phyloP scores from a whole-genome alignment of 2,797 vertebrate genomes.

The Nannoperca obscura region DNA sequence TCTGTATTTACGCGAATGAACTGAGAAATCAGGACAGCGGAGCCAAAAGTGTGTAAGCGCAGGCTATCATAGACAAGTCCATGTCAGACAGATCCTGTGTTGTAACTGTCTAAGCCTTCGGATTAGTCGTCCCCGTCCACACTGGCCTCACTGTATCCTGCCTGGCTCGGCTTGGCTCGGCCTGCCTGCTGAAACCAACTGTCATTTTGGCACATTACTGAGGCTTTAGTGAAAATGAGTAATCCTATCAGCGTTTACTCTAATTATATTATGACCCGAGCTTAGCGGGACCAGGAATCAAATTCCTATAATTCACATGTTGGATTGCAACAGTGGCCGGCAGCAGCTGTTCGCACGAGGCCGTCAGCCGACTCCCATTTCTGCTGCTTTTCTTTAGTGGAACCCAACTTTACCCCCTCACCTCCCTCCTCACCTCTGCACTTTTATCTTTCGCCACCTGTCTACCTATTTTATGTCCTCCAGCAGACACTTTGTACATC shows the following conservation, averaged over 20 bases:
- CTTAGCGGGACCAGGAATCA: conserved; percentile 72
- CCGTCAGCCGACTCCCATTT: conserved; percentile 64
- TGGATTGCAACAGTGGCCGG: conserved; percentile 63
- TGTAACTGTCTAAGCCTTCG: conserved; percentile 65
- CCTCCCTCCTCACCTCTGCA: conserved; percentile 53
- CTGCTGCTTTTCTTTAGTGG: conserved; percentile 36
- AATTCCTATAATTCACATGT: conserved; percentile 77
- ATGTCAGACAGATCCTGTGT: conserved; percentile 65
- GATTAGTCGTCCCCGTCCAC: conserved; percentile 70
- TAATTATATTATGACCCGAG: conserved; percentile 77
- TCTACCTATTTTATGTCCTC: conserved; percentile 54
- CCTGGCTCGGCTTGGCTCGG: conserved; percentile 37
- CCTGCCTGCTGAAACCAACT: conserved; percentile 70
- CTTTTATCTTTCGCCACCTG: conserved; percentile 59
- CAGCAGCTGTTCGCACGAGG: conserved; percentile 69
- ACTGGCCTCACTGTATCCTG: conserved; percentile 54
- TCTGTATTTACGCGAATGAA: conserved; percentile 17
- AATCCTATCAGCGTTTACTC: conserved; percentile 80
- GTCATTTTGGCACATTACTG: conserved; percentile 76
- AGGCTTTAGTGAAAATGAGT: conserved; percentile 71
- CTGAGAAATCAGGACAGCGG: conserved; percentile 31
- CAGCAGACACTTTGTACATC: conserved; percentile 27
- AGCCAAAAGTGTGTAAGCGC: conserved; percentile 50
- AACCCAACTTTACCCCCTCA: conserved; percentile 10
- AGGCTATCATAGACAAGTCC: conserved; percentile 51